Evolutionary conservation across 2,888 invertebrate genomes (phyloP), one percentile per base, ranked within the genome.

Genomic region (Psylliodes chrysocephalus): DNA sequence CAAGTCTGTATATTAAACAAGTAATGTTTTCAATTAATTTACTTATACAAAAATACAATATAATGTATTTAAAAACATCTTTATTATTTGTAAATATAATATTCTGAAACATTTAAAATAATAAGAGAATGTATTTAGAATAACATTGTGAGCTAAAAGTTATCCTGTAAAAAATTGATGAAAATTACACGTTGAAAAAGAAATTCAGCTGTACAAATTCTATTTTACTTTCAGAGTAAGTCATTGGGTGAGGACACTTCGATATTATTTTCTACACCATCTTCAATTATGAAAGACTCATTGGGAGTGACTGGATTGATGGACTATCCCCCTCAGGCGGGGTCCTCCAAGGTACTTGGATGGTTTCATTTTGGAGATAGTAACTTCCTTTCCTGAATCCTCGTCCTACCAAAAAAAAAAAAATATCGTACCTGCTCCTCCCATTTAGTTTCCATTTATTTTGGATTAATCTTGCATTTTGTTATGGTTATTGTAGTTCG

Each of bases 211-310:
- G 54, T 49, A 8, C 61, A 64, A 69, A 70, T 82, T 79, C 73
- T 25, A 59, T 59, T 59, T 59, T 59, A 59, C 59, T 89, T 89
- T 49, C 87, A 94, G 93, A 95, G 95, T 82, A 95, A 95, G 86
- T 92, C 92, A 55, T 83, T 95, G 75, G 89, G 87, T 12, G 90
- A 90, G 2, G 91, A 92, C 77, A 89, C 89, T 30, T 93, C 92
- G 52, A 89, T 91, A 6, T 83, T 93, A 74, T 94, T 94, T 81
- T 94, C 95, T 0, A 95, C 96, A 0, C 95, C 96, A 0, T 92
- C 94, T 0, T 93, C 93, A 15, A 92, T 96, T 70, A 89, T 95
- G 75, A 92, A 93, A 78, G 91, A 95, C 77, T 91, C 92, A 3
- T 86, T 94, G 47, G 86, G 90, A 63, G 86, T 87, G 62, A 87